phyloP scores from a whole-genome alignment of 2,797 vertebrate species.

The Eulemur mongoz region DNA sequence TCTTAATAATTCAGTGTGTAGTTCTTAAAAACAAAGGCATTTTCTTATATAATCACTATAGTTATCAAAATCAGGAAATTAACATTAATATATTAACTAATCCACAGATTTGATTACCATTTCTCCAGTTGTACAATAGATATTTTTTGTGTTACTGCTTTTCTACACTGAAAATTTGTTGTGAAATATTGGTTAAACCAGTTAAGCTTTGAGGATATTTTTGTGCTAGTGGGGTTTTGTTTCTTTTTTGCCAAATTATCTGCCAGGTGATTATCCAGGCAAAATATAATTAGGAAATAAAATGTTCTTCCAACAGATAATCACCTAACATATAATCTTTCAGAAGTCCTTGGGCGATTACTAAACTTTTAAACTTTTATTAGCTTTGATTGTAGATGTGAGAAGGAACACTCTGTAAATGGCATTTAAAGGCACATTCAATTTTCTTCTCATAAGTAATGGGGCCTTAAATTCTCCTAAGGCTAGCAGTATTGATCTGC shows the following conservation, averaged over 20 bases:
- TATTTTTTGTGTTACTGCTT: constrained; percentile 41
- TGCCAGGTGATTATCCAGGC: constrained; percentile 56
- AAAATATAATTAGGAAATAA: constrained; percentile 66
- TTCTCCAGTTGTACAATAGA: constrained; percentile 4
- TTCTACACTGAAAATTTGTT: constrained; percentile 48
- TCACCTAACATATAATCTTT: constrained; percentile 48
- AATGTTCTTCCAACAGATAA: constrained; percentile 67
- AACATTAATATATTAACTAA: constrained; percentile 40
- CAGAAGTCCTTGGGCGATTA: constrained; percentile 56
- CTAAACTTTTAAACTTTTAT: constrained; percentile 68
- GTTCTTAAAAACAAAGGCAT: constrained; percentile 42
- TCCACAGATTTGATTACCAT: constrained; percentile 9
- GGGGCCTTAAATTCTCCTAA: constrained; percentile 56
- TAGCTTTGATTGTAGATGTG: constrained; percentile 62
- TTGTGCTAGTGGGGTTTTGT: constrained; percentile 37
- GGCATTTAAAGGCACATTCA: constrained; percentile 65
- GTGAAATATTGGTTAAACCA: constrained; percentile 47
- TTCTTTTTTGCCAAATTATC: constrained; percentile 44
- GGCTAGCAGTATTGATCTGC: constrained; percentile 50
- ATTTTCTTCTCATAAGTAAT: constrained; percentile 65
- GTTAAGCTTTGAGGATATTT: constrained; percentile 23
- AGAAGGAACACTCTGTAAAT: constrained; percentile 56
- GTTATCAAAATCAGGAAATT: constrained; percentile 55
- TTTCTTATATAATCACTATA: constrained; percentile 40
- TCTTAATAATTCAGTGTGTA: constrained; percentile 37